Percentiles rank a stretch among this genome's conserved stretches.
Evolutionary conservation across 2,113 vertebrate genomes (phyloP).

Genomic region (Delphinapterus leucas): DNA sequence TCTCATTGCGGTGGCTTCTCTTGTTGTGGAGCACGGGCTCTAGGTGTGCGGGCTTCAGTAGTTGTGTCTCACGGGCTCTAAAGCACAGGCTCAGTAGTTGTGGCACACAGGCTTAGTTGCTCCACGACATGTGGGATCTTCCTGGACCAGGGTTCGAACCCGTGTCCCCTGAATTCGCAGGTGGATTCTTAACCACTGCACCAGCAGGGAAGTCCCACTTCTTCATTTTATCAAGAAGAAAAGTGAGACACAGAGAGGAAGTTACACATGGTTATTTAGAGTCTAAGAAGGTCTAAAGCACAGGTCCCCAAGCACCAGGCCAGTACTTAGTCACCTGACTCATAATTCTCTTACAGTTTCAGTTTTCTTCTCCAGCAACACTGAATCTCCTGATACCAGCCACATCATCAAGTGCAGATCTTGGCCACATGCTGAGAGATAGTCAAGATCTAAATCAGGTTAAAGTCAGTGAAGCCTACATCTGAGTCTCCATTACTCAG

Average conservation of each 20-base stretch:
- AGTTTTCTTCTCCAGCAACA: not conserved
- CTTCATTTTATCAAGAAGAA: conserved; percentile 33
- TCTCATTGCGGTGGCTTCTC: no score
- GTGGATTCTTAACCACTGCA: no score
- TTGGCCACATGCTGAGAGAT: not conserved
- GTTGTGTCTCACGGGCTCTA: no score
- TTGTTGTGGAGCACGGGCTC: no score
- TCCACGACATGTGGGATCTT: no score
- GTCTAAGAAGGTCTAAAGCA: not conserved
- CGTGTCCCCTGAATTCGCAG: no score
- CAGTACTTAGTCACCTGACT: not conserved
- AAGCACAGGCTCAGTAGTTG: no score
- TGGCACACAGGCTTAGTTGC: no score
- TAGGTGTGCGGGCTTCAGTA: no score
- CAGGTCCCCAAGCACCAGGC: not conserved
- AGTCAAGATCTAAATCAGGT: not conserved
- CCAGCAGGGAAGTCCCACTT: not conserved
- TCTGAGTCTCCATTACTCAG: not conserved
- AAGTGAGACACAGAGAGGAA: not conserved
- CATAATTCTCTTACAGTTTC: not conserved
- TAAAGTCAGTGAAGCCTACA: not conserved
- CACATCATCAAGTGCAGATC: not conserved
- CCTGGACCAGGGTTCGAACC: no score
- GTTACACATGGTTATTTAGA: not conserved
- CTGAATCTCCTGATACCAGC: not conserved